Base-by-base conservation (phyloP, 1,140 invertebrate genomes). In the Drosophila gunungcola region DNA sequence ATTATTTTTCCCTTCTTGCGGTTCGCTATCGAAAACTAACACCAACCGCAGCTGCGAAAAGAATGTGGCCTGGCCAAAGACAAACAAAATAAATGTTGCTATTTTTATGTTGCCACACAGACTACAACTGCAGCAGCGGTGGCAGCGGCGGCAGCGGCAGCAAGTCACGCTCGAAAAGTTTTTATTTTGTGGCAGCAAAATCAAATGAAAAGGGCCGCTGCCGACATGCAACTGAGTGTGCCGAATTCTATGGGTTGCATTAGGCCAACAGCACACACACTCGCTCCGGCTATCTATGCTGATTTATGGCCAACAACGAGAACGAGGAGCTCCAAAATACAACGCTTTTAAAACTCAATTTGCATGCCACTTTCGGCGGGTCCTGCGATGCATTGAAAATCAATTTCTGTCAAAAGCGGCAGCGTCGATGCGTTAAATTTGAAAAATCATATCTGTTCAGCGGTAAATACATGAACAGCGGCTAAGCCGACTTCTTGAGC, bases 121-220 rank as follows among this genome's bases (percentile, higher is more conserved):
- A 25, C 62, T 58, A 46, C 75, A 72, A 21, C 16, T 21, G 83
- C 82, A 76, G 61, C 58, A 78, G 39, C 62, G 62, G 51, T n/a
- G n/a, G 83, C 82, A 76, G 61, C 58, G 73, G 83, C 82, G 73
- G 61, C 58, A 78, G 39, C 62, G 62, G 51, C 75, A 72, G 83
- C 82, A 73, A 86, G 83, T 86, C 79, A 86, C 83, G 83, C 83
- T 82, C 79, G 83, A 88, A 86, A 88, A 78, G 83, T 88, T 86
- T 86, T 88, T 86, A 86, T 86, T 83, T 83, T 86, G 83, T 77
- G 76, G 83, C 84, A 89, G 80, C 67, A 76, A 83, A 88, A 89
- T 89, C 84, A 88, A 88, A 83, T 68, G 83, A 88, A 89, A 83
- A 83, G 80, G 75, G 80, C 72, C 74, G 42, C 53, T 49, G 46